Conservation (phyloP, 2,113 vertebrate genomes). For the Panurus biarmicus region DNA sequence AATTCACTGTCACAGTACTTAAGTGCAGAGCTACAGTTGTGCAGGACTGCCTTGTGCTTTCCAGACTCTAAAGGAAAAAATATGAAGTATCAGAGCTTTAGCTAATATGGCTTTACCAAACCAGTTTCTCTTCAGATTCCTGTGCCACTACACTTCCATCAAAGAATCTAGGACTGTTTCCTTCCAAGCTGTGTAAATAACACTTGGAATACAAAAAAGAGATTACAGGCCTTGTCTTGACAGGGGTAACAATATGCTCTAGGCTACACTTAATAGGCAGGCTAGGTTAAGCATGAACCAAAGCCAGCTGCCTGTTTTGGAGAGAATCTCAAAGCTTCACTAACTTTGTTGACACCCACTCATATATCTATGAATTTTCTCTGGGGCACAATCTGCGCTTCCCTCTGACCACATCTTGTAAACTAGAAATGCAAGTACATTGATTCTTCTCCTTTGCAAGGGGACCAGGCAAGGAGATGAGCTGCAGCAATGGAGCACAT, state of each 20-base stretch:
- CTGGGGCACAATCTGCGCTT: not conserved
- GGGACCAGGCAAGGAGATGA: not conserved
- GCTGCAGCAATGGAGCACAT: not conserved
- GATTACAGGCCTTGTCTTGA: not conserved
- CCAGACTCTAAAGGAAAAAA: not conserved
- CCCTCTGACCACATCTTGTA: not conserved
- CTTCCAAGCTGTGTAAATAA: not conserved
- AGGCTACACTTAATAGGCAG: not conserved
- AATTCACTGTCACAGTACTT: not conserved
- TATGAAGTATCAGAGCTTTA: not conserved
- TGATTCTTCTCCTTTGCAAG: not conserved
- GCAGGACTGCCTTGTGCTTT: not conserved
- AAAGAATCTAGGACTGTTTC: not conserved
- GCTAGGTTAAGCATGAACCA: not conserved
- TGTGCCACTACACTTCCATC: not conserved
- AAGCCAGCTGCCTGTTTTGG: not conserved
- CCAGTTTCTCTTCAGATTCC: not conserved
- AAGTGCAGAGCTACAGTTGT: not conserved
- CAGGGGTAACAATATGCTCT: not conserved
- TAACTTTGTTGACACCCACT: not conserved
- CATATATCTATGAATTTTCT: not conserved
- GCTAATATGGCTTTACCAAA: not conserved
- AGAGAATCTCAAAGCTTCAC: not conserved
- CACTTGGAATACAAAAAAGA: not conserved
- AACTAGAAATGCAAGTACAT: not conserved